Base-by-base conservation (phyloP, 2,888 invertebrate genomes). In the Pollenia griseotomentosa region DNA sequence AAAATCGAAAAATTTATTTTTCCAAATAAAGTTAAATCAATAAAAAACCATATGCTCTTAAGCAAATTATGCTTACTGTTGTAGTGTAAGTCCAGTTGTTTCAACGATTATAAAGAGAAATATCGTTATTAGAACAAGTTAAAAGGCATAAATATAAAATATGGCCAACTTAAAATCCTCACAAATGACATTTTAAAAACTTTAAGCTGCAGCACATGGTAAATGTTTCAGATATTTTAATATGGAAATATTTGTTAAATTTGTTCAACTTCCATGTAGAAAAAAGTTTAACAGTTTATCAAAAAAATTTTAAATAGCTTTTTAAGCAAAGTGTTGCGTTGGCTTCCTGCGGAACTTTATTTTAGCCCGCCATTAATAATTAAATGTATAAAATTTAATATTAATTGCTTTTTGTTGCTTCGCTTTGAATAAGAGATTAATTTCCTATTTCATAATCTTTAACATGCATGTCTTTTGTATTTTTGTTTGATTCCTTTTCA, bases 391-490 rank as follows among this genome's bases (percentile, higher is more conserved):
- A 33, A 33, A 33, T 33, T 33, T 33, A 33, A 33, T 70, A 80
- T 55, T 73, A 80, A 80, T 80, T 55, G 53, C 46, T 44, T 23
- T 80, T 73, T 73, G 65, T 73, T 71, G 55, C 44, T 70, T 44
- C 63, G 71, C 73, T 80, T 57, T 73, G 71, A 71, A 65, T 65
- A 73, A 73, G 65, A 63, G 73, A 80, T 80, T 63, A 71, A 80
- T 80, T 71, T 71, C 23, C 33, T 51, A 33, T 33, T 33, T 33
- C 33, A 33, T 33, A 6, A 33, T 33, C 33, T 33, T 33, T 33
- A 6, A 33, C 33, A 33, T 33, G 33, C 33, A 33, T 46, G 16
- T 65, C 53, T 65, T 57, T 59, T 46, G 19, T 73, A 44, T 71
- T 12, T 48, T 9, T 7, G 16, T n/a, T 65, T 51, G 33, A 6